Base-by-base conservation (phyloP, 2,113 vertebrate species). In the Ochotona curzoniae region DNA sequence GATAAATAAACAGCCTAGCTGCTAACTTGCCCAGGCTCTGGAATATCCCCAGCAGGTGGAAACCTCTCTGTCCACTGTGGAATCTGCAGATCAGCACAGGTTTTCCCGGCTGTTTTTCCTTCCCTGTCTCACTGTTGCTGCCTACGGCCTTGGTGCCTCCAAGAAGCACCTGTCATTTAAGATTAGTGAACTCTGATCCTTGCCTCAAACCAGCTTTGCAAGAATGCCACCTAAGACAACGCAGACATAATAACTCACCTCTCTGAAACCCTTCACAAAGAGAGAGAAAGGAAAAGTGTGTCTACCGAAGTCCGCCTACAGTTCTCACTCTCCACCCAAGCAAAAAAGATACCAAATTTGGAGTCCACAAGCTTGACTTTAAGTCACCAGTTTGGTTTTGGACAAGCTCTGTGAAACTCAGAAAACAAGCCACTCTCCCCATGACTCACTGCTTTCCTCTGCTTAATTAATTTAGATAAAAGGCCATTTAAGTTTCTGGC, bases 341-440 rank as follows among this genome's bases (percentile, higher is more conserved):
- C 30, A 64, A 90, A 95, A 95, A 35, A 47, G 26, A 20, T 12
- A 57, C 15, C 28, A 26, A 88, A 30, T 35, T 30, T 74, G 25
- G 60, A 94, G 49, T 60, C 3, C 88, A 35, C 93, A 88, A 69
- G 18, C 60, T 18, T 73, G n/a, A 84, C 30, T 73, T 93, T 12
- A 71, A 30, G 26, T 57, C 66, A 78, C 35, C 2, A 15, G 25
- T 21, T 12, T 91, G 81, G 47, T 32, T 60, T 89, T 25, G 26
- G n/a, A 70, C 6, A n/a, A 32, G 1, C 28, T 67, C 83, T 61
- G 7, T 30, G 13, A 91, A 28, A 2, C 28, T 67, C n/a, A 71
- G 13, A 57, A 93, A 87, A 75, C 57, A 92, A 67, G 18, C 30
- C 54, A 32, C 7, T 20, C 11, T 94, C 10, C 35, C 28, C 1